Base-by-base conservation (phyloP, 2,797 vertebrate species). In the Enoplosus armatus region DNA sequence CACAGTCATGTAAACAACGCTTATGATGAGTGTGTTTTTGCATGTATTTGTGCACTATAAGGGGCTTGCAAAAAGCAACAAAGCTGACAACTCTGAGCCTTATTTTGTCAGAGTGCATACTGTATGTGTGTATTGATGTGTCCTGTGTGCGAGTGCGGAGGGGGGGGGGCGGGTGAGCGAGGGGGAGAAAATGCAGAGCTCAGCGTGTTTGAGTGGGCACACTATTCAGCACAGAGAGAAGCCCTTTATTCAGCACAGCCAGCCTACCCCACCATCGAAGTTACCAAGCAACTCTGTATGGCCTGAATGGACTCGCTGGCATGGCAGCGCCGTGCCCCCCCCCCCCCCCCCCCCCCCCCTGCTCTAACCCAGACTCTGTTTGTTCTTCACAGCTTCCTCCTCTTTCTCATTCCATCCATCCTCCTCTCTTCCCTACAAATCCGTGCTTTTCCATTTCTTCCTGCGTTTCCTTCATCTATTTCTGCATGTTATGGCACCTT, bases 221-320 rank as follows among this genome's bases (percentile, higher is more conserved):
- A 79, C 91, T 89, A 93, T 94, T 94, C 91, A 93, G 91, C 91
- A 88, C 82, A 90, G 90, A 94, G 92, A 93, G 89, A 92, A 92
- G 93, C 80, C 88, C 90, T 93, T 93, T 94, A 93, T 93, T 91
- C 92, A 91, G 90, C 87, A 86, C 77, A 53, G 92, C 86, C 88
- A 90, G 91, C 90, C 90, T 78, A 82, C 83, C 85, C 90, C 76
- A 2, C 86, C 84, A 81, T 92, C 71, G 12, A 92, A 93, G 94
- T 94, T 91, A 93, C 94, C 89, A 84, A 91, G 93, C 94, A 94
- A 94, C 93, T 92, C 89, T 88, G 84, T 67, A 16, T 84, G 86
- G 92, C 79, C 88, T 90, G 87, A 94, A 93, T 92, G 88, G 90
- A 92, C 83, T 75, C 51, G 64, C 89, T 90, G 92, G 89, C 90